Percentiles rank a stretch among this genome's conserved stretches.
These are phyloP conservation scores for Corapipo altera DNA, from an alignment of 2,113 vertebrate species.

Conservation along the genomic window DNA sequence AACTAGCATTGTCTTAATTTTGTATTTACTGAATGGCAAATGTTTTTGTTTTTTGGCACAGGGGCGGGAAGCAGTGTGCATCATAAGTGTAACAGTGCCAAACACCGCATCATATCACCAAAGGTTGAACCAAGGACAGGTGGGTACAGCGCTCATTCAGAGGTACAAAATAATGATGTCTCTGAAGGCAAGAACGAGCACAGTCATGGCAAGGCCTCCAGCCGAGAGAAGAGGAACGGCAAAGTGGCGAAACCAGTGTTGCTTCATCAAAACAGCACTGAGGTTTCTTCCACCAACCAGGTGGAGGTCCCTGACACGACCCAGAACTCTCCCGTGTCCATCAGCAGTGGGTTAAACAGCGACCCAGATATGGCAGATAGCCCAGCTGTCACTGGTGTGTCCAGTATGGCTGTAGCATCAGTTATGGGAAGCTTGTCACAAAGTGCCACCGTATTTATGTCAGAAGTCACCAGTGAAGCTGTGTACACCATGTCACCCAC, in stretches of 20 bases:
- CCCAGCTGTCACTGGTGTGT: conserved; percentile 91
- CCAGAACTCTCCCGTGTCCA: conserved; percentile 97
- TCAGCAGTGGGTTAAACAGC: conserved; percentile 97
- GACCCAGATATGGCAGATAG: conserved; percentile 96
- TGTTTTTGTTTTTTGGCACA: conserved; percentile 61
- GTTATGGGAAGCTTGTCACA: conserved; percentile 95
- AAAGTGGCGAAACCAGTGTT: conserved; percentile 94
- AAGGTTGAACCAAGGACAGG: conserved; percentile 94
- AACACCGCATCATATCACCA: conserved; percentile 99
- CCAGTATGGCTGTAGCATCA: conserved; percentile 91
- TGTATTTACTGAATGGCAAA: not conserved
- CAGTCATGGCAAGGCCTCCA: conserved; percentile 80
- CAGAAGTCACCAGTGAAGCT: conserved; percentile 92
- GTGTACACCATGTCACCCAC: conserved; percentile 97
- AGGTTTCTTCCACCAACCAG: conserved; percentile 98
- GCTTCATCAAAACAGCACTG: conserved; percentile 97
- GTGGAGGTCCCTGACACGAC: conserved; percentile 98
- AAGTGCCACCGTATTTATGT: conserved; percentile 95
- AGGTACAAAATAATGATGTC: conserved; percentile 98
- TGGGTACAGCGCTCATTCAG: conserved; percentile 88
- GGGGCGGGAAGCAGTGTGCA: conserved; percentile 98
- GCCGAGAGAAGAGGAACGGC: conserved; percentile 95
- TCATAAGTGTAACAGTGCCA: conserved; percentile 99
- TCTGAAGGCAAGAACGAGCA: conserved; percentile 97
- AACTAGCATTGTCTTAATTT: not conserved